phyloP scores from a whole-genome alignment of 2,888 invertebrate species.

The Troides helena region DNA sequence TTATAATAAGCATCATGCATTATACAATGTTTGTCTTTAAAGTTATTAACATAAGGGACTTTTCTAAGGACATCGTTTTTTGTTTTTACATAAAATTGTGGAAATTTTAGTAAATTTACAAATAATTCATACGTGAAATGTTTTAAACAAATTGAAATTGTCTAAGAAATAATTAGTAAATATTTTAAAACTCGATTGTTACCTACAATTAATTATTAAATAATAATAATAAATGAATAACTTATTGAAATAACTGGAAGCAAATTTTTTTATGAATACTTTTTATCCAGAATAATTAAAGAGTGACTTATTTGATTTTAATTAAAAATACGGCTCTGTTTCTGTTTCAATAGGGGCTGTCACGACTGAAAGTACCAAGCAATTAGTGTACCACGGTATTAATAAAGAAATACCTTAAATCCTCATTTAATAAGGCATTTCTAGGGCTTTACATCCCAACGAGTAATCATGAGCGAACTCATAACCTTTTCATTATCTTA shows the following conservation, averaged over 20 bases:
- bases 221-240: neutral
- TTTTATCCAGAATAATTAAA: too few species aligned
- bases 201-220: neutral
- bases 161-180: neutral
- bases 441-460: constrained; percentile 39
- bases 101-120: too few species aligned
- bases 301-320: neutral
- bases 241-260: constrained; percentile 19
- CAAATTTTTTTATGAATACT: too few species aligned
- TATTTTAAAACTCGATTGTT: neutral
- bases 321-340: constrained; percentile 42
- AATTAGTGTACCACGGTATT: constrained; percentile 63
- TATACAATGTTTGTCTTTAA: too few species aligned
- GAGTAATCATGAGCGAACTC: constrained; percentile 37
- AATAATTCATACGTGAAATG: too few species aligned
- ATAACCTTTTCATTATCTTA: constrained; percentile 36
- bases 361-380: constrained; percentile 54
- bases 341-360: constrained; percentile 45
- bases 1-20: too few species aligned
- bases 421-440: constrained; percentile 56
- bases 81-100: too few species aligned
- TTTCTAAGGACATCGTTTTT: too few species aligned
- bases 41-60: too few species aligned
- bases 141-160: neutral
- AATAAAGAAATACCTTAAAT: constrained; percentile 65